Evolutionary conservation across 1,140 invertebrate species (phyloP).

Genomic region (Oncopodura yosiiana): DNA sequence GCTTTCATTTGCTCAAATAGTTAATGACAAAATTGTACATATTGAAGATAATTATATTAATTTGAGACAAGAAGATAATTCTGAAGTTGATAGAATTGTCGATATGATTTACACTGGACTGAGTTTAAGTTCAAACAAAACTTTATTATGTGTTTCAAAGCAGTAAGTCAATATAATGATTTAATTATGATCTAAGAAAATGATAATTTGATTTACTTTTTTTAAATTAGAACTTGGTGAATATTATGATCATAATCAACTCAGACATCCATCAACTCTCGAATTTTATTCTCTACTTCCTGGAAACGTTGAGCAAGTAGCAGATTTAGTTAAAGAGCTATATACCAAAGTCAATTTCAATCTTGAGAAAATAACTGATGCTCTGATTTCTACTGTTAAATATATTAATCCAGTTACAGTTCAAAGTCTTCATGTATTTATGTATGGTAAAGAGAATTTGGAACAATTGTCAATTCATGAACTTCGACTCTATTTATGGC

Average conservation of each 20-base stretch:
- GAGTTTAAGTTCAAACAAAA: constrained; percentile 3
- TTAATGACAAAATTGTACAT: not conserved
- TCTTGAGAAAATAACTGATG: no score
- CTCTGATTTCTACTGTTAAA: no score
- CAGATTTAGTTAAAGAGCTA: not conserved
- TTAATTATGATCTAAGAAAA: not conserved
- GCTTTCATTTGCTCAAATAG: not conserved
- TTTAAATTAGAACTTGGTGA: not conserved
- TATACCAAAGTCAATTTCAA: no score
- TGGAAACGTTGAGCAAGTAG: not conserved
- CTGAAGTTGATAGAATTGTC: not conserved
- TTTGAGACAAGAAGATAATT: not conserved
- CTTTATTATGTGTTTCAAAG: constrained; percentile 8
- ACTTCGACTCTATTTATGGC: no score
- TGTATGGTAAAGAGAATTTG: no score
- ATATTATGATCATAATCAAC: not conserved
- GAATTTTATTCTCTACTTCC: constrained; percentile 2
- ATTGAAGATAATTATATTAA: constrained; percentile 10
- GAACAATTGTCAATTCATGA: no score
- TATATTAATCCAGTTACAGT: no score
- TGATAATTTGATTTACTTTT: not conserved
- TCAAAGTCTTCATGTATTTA: no score
- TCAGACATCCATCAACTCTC: not conserved
- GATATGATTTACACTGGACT: constrained; percentile 8
- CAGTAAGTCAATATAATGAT: constrained; percentile 1